Evolutionary conservation across 1,140 invertebrate species (phyloP).

Genomic region (Onthophagus taurus): DNA sequence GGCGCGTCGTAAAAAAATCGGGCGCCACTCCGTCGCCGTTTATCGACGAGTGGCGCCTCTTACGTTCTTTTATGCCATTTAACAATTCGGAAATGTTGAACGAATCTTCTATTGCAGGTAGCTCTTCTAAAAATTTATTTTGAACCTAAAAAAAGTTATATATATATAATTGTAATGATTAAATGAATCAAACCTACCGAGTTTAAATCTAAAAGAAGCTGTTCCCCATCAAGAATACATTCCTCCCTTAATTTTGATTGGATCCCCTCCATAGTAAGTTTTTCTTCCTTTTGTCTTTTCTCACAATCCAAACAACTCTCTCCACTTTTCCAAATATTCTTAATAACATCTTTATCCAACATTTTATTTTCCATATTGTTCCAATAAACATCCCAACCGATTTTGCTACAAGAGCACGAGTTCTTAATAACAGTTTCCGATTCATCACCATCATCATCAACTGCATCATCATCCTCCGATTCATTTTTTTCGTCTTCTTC

Average conservation of each 20-base stretch:
- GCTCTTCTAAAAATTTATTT: conserved; percentile 27
- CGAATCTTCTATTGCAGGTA: conserved; percentile 19
- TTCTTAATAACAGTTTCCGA: conserved; percentile 25
- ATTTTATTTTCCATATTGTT: conserved; percentile 8
- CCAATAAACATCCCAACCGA: conserved; percentile 4
- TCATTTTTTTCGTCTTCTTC: neutral
- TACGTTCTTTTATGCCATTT: conserved; percentile 21
- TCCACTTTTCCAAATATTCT: conserved; percentile 24
- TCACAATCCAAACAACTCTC: conserved; percentile 15
- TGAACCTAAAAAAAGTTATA: too few species aligned
- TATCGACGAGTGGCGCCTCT: conserved; percentile 21
- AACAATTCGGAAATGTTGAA: conserved; percentile 20
- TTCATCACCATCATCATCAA: conserved; percentile 12
- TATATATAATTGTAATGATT: too few species aligned
- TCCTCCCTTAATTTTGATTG: conserved; percentile 29
- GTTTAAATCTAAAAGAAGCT: conserved; percentile 29
- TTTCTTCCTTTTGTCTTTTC: too few species aligned
- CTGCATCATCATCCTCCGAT: neutral
- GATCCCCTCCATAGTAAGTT: conserved; percentile 4
- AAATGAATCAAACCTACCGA: too few species aligned
- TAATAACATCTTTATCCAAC: conserved; percentile 16
- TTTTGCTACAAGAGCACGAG: too few species aligned
- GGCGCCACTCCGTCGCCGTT: conserved; percentile 12
- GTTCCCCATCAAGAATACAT: conserved; percentile 30
- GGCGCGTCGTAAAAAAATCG: conserved; percentile 24